Evolutionary conservation across 2,888 invertebrate species (phyloP).

Genomic region (Agrochola circellaris): DNA sequence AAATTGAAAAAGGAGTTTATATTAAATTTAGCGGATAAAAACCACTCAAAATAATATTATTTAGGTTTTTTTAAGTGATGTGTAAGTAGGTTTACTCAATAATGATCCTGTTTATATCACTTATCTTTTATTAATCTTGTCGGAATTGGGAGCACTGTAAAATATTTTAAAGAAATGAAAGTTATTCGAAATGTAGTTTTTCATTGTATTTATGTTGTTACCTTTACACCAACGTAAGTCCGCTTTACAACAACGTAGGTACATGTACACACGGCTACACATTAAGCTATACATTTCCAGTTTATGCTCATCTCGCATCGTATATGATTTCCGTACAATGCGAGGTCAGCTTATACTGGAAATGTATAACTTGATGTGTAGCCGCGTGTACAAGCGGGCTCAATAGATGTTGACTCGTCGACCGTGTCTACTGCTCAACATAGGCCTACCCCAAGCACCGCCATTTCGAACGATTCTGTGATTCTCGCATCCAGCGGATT

Average conservation of each 20-base stretch:
- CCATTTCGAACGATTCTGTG: too few relatives aligned
- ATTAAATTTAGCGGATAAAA: constrained; percentile 26
- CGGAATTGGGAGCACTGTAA: neutral
- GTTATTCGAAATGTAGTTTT: neutral
- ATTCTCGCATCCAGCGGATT: neutral
- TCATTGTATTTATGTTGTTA: neutral
- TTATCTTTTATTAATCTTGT: neutral
- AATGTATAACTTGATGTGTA: too few relatives aligned
- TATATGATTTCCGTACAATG: too few relatives aligned
- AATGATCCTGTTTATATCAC: neutral
- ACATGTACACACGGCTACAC: too few relatives aligned
- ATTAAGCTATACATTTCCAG: too few relatives aligned
- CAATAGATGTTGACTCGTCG: neutral
- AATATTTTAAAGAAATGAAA: neutral
- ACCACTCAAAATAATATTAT: neutral
- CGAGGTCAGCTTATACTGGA: too few relatives aligned
- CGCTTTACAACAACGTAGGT: too few relatives aligned
- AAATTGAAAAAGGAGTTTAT: constrained; percentile 7
- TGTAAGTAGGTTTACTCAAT: neutral
- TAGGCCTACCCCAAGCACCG: neutral
- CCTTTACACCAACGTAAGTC: neutral
- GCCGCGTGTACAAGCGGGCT: too few relatives aligned
- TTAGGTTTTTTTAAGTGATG: neutral
- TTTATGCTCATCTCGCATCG: too few relatives aligned
- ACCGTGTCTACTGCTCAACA: neutral